A percentile compares a stretch with the other conserved stretches of the same genome.
phyloP scores from a whole-genome alignment of 2,888 invertebrate species.

The Ditula angustiorana region DNA sequence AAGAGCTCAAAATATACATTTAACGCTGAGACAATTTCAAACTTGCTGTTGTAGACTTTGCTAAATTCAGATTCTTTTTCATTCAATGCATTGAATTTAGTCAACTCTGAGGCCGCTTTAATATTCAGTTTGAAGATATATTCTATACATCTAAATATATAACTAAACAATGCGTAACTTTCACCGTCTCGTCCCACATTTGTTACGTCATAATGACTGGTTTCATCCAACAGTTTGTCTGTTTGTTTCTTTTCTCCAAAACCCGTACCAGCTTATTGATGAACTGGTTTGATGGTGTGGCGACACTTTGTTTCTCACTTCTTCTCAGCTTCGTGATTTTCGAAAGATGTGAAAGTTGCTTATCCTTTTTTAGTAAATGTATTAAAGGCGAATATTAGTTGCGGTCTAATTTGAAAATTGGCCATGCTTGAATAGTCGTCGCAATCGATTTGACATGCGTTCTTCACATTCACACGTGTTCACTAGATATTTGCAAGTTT shows the following conservation, averaged over 20 bases:
- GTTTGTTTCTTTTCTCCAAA: constrained; percentile 33
- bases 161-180: constrained; percentile 37
- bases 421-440: background rate
- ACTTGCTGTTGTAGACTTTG: background rate
- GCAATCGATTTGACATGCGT: constrained; percentile 6
- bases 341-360: constrained; percentile 21
- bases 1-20: background rate
- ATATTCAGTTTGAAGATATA: background rate
- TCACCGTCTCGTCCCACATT: constrained; percentile 56
- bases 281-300: constrained; percentile 28
- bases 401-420: constrained; percentile 3
- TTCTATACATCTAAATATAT: constrained; percentile 19
- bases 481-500: background rate
- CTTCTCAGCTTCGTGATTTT: constrained; percentile 20
- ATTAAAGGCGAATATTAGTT: constrained; percentile 19
- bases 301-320: constrained; percentile 11
- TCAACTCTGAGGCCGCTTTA: background rate
- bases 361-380: constrained; percentile 15
- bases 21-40: background rate
- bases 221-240: constrained; percentile 24
- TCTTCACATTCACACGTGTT: background rate
- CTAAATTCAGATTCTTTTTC: background rate
- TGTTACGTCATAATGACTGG: constrained; percentile 38
- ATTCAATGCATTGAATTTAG: background rate
- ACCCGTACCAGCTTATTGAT: constrained; percentile 20